Evolutionary conservation across 2,113 vertebrate species (phyloP), one percentile per base, ranked within the genome.

Genomic region (Bettongia penicillata): DNA sequence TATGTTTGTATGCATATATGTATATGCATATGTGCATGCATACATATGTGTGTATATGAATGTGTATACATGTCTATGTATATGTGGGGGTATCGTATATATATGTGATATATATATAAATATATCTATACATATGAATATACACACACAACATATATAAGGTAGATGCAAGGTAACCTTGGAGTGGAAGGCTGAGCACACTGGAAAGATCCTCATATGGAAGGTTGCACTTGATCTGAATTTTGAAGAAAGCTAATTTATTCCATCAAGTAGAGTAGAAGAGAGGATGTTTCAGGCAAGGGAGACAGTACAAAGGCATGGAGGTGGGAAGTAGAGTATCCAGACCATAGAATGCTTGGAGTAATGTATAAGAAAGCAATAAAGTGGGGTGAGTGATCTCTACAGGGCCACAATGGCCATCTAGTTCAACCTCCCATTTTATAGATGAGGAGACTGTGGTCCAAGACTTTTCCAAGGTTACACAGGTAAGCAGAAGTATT

Each of bases 11-110:
- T 84, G 23, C 61, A n/a, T 6, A 37, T 68, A 16, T 68, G 12
- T 3, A 37, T 68, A 37, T 68, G 28, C 3, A 68, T 68, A 68
- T 68, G 61, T 6, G 25, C 6, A n/a, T 77, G 14, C 4, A 84
- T 84, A 8, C 1, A 3, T n/a, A 19, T 77, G 37, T 77, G 12
- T 77, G 25, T 28, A 57, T 28, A 28, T 28, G 24, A 52, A 55
- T 26, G 3, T 57, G 4, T 14, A n/a, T n/a, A 0, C 37, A 77
- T 37, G 0, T 5, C 3, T 16, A 16, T 37, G 3, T 37, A 1
- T 68, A 14, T n/a, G 37, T 61, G 31, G 10, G 52, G 55, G 8
- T 9, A 57, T 26, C 26, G 28, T 61, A 9, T 10, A 61, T 61
- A 12, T 77, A n/a, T 77, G 4, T 19, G 37, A 2, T 2, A 48